These are phyloP conservation scores for Apamea epomidion DNA, from an alignment of 2,888 invertebrate genomes.

Conservation along the genomic window DNA sequence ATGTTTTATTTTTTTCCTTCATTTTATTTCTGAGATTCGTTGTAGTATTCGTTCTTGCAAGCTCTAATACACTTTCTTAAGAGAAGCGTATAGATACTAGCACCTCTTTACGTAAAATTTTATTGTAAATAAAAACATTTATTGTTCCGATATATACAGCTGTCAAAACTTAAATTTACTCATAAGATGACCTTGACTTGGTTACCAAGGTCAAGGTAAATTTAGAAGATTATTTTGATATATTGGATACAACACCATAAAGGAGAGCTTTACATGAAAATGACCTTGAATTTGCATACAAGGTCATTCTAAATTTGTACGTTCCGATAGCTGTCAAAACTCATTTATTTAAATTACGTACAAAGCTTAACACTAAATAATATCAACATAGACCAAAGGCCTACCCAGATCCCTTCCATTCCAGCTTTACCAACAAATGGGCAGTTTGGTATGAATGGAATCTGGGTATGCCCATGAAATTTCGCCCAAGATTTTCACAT, in stretches of 20 bases:
- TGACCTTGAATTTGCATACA: conserved; percentile 11
- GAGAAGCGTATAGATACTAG: conserved; percentile 57
- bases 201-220: conserved; percentile 16
- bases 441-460: conserved; percentile 10
- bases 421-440: neutral
- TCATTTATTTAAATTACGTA: conserved; percentile 21
- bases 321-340: conserved; percentile 42
- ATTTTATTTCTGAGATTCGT: conserved; percentile 61
- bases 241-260: neutral
- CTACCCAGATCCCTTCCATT: neutral
- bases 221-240: neutral
- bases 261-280: conserved; percentile 22
- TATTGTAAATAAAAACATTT: conserved; percentile 43
- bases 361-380: conserved; percentile 49
- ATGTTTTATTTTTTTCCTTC: conserved; percentile 11
- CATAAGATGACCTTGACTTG: conserved; percentile 22
- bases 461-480: neutral
- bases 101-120: conserved; percentile 28
- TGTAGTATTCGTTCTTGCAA: conserved; percentile 59
- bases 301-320: conserved; percentile 2
- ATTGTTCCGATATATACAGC: conserved; percentile 31
- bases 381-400: conserved; percentile 41
- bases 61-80: conserved; percentile 62
- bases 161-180: conserved; percentile 34
- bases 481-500: conserved; percentile 90